These are phyloP conservation scores for Eulimnadia texana DNA, from an alignment of 1,140 invertebrate species.

Conservation along the genomic window DNA sequence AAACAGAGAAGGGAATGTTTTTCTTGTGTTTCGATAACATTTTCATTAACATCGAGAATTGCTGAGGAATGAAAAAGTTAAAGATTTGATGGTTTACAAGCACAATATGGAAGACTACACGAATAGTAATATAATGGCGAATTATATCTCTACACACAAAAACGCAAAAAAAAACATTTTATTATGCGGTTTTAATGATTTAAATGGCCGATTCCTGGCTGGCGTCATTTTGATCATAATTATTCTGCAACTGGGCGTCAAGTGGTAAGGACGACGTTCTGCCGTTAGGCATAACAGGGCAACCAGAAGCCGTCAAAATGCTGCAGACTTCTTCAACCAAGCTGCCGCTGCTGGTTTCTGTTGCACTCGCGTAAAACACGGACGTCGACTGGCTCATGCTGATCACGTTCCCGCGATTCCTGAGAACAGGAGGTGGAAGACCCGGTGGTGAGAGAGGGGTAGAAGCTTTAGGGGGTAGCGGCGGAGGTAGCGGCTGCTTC, in stretches of 20 bases:
- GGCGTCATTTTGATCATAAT: not conserved
- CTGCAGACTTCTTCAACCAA: slow-evolving; percentile 14
- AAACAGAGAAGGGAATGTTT: too few relatives aligned
- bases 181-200: not conserved
- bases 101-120: not conserved
- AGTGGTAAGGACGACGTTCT: not conserved
- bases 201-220: not conserved
- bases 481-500: not conserved
- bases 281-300: slow-evolving; percentile 14
- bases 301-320: slow-evolving; percentile 14
- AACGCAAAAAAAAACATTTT: not conserved
- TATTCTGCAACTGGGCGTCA: too few relatives aligned
- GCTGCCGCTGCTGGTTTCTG: slow-evolving; percentile 5
- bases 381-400: not conserved
- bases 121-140: too few relatives aligned
- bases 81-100: not conserved
- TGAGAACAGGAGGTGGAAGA: not conserved
- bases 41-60: too few relatives aligned
- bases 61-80: not conserved
- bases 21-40: too few relatives aligned
- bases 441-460: not conserved
- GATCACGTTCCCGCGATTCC: not conserved
- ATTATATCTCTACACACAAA: too few relatives aligned
- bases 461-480: not conserved
- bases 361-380: not conserved